These are phyloP conservation scores for Acanthaster planci DNA, from an alignment of 35 echinoderm and acorn worm species.

Conservation along the genomic window DNA sequence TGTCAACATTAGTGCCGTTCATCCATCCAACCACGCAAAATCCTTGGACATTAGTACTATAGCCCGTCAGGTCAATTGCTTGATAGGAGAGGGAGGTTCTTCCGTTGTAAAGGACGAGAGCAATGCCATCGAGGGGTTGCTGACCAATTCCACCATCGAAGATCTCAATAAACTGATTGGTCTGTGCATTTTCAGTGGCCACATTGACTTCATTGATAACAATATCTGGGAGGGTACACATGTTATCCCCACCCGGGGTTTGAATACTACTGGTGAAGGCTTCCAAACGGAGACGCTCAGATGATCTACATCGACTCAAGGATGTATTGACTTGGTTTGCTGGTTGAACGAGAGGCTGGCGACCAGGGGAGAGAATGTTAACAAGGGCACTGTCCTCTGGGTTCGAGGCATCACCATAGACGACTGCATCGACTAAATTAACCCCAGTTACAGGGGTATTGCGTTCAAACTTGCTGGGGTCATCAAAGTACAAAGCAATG, in stretches of 20 bases:
- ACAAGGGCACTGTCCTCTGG: slow-evolving; percentile 38
- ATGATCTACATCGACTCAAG: slow-evolving; percentile 77
- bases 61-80: slow-evolving; percentile 54
- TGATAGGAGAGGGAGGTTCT: not conserved
- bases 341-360: slow-evolving; percentile 26
- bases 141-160: slow-evolving; percentile 67
- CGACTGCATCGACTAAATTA: slow-evolving; percentile 75
- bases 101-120: slow-evolving; percentile 56
- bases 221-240: slow-evolving; percentile 52
- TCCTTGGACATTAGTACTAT: slow-evolving; percentile 67
- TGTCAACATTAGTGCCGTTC: slow-evolving; percentile 58
- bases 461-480: slow-evolving; percentile 30
- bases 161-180: slow-evolving; percentile 74
- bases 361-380: slow-evolving; percentile 49
- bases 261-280: slow-evolving; percentile 38
- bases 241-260: slow-evolving; percentile 56
- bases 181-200: not conserved
- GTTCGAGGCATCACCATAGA: slow-evolving; percentile 55
- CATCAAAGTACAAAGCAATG: slow-evolving; percentile 67
- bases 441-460: slow-evolving; percentile 44
- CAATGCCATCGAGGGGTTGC: slow-evolving; percentile 67
- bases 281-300: slow-evolving; percentile 42
- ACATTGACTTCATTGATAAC: slow-evolving; percentile 94
- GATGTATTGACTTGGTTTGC: slow-evolving; percentile 18
- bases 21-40: slow-evolving; percentile 55